Conservation (phyloP, 2,113 vertebrate species). For the Lycaon pictus region DNA sequence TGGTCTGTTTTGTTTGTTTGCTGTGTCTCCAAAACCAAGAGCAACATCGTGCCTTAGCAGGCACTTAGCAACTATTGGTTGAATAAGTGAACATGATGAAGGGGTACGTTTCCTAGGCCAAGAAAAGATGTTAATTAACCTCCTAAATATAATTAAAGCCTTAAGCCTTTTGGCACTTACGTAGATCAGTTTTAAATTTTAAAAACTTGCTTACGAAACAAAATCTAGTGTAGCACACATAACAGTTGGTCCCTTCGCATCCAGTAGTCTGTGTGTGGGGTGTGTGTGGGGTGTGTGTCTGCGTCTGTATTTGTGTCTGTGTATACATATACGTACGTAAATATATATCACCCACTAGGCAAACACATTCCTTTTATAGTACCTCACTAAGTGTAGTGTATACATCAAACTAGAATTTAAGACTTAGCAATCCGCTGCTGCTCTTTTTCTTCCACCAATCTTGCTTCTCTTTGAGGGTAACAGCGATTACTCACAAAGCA, state of each 20-base stretch:
- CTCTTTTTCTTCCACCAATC: not conserved
- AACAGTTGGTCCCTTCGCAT: not conserved
- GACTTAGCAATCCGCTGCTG: not conserved
- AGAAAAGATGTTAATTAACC: constrained; percentile 47
- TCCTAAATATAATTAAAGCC: constrained; percentile 47
- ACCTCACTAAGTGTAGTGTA: constrained; percentile 5
- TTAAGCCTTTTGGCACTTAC: constrained; percentile 50
- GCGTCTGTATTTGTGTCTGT: not conserved
- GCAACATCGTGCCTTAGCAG: not conserved
- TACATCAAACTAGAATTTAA: constrained; percentile 14
- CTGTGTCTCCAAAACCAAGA: constrained; percentile 35
- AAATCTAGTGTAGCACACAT: not conserved
- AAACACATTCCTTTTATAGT: constrained; percentile 38
- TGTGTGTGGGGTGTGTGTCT: not conserved
- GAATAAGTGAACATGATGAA: constrained; percentile 38
- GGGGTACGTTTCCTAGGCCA: not conserved
- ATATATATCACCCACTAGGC: not conserved
- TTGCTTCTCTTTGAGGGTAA: not conserved
- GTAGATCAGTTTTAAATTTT: constrained; percentile 37
- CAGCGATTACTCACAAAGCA: not conserved
- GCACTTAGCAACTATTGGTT: not conserved
- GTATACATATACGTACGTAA: not conserved
- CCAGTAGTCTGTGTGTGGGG: not conserved
- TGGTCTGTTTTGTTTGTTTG: not conserved
- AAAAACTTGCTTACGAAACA: constrained; percentile 49